Evolutionary conservation across 2,888 invertebrate species (phyloP).

Genomic region (Tetragonula carbonaria): DNA sequence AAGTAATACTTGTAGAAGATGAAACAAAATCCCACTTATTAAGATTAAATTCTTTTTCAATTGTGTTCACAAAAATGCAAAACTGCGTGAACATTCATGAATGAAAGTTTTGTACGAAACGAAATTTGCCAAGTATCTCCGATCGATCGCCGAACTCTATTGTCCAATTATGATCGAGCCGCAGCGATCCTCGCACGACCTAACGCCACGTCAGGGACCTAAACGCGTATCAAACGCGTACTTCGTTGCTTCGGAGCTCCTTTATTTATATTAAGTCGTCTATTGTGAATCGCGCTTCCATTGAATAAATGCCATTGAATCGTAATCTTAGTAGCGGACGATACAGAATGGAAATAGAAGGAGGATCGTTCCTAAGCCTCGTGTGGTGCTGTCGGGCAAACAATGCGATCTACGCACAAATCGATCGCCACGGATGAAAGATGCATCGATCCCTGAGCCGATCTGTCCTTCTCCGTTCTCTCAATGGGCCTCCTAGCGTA

Average conservation of each 20-base stretch:
- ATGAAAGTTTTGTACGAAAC: background rate
- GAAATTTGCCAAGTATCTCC: background rate
- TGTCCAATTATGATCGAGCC: background rate
- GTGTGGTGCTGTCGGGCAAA: conserved; percentile 57
- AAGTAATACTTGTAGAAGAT: no score
- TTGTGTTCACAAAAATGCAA: no score
- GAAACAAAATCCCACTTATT: no score
- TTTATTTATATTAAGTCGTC: conserved; percentile 43
- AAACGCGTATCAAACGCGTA: conserved; percentile 7
- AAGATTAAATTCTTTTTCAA: no score
- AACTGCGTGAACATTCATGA: no score
- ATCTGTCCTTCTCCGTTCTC: conserved; percentile 58
- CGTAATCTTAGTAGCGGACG: conserved; percentile 56
- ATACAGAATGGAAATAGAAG: conserved; percentile 46
- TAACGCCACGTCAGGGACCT: background rate
- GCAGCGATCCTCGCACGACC: background rate
- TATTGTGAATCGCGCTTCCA: conserved; percentile 30
- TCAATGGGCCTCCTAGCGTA: conserved; percentile 52
- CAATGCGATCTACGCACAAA: conserved; percentile 65
- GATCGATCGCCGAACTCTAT: background rate
- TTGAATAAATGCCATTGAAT: conserved; percentile 45
- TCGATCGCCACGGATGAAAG: conserved; percentile 64
- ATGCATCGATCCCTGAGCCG: conserved; percentile 54
- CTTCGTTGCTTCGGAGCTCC: background rate
- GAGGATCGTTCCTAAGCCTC: conserved; percentile 48